These are phyloP conservation scores for Panopea generosa DNA, from an alignment of 2,888 invertebrate species.

Conservation along the genomic window DNA sequence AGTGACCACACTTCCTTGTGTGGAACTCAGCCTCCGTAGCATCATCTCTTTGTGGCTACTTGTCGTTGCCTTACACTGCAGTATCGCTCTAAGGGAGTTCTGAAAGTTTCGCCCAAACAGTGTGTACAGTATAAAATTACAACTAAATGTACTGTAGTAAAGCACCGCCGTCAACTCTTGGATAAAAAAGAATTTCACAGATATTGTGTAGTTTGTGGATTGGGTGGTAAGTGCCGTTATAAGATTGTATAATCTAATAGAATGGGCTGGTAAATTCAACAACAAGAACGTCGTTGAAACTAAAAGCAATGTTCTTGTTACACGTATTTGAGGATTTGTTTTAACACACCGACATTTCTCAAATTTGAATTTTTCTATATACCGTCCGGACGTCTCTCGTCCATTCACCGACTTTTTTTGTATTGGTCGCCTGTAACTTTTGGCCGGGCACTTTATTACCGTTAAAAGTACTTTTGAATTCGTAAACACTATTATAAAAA, in stretches of 20 bases:
- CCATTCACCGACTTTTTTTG: neutral
- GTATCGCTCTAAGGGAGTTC: slow-evolving; percentile 45
- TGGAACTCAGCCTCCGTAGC: slow-evolving; percentile 27
- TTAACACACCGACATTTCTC: neutral
- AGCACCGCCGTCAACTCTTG: slow-evolving; percentile 66
- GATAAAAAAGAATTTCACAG: slow-evolving; percentile 52
- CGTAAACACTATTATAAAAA: slow-evolving; percentile 64
- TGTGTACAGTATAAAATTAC: slow-evolving; percentile 73
- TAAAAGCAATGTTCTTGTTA: slow-evolving; percentile 73
- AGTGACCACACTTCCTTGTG: slow-evolving; percentile 6
- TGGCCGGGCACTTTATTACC: slow-evolving; percentile 14
- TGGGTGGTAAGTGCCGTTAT: slow-evolving; percentile 39
- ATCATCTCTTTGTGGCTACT: slow-evolving; percentile 5
- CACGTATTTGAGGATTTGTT: slow-evolving; percentile 64
- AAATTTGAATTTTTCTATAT: too few relatives aligned
- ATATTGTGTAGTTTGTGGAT: slow-evolving; percentile 12
- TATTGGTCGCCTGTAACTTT: slow-evolving; percentile 1
- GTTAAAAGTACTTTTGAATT: slow-evolving; percentile 54
- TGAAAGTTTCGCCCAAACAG: slow-evolving; percentile 70
- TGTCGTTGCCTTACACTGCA: slow-evolving; percentile 25
- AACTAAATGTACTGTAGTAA: slow-evolving; percentile 71
- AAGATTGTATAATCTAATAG: slow-evolving; percentile 68
- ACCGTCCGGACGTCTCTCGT: neutral
- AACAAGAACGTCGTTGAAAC: slow-evolving; percentile 77
- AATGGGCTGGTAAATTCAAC: slow-evolving; percentile 79